These are phyloP conservation scores for Gopherus evgoodei DNA, from an alignment of 2,113 vertebrate species.

Conservation along the genomic window DNA sequence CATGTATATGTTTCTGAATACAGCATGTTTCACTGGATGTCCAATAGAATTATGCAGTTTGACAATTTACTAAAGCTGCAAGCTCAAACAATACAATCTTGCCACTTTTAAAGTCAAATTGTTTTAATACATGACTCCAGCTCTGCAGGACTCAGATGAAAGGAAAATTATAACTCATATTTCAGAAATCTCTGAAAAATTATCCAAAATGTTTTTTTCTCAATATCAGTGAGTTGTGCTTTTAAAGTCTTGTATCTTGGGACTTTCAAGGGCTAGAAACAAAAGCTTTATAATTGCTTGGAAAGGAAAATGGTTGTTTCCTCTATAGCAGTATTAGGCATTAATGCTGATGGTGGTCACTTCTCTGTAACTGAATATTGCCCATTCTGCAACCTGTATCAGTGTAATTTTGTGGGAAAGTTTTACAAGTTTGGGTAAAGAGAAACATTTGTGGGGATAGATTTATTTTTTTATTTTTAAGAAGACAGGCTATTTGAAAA, in stretches of 20 bases:
- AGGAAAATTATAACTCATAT: not conserved
- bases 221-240: not conserved
- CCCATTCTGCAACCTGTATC: too few species aligned
- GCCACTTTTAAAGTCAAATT: not conserved
- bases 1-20: not conserved
- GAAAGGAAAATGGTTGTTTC: not conserved
- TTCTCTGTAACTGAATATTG: not conserved
- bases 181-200: not conserved
- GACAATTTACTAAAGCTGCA: not conserved
- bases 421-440: too few species aligned
- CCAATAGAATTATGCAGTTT: not conserved
- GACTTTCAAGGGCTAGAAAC: not conserved
- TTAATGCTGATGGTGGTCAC: not conserved
- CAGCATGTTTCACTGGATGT: not conserved
- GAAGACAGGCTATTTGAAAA: too few species aligned
- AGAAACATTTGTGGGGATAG: too few species aligned
- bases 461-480: too few species aligned
- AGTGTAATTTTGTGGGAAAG: too few species aligned
- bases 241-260: not conserved
- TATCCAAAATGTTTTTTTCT: not conserved
- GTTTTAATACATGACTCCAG: not conserved
- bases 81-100: not conserved
- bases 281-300: not conserved
- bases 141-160: not conserved
- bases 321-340: not conserved